These are phyloP conservation scores for Numida meleagris DNA, from an alignment of 2,113 vertebrate species.

Conservation along the genomic window DNA sequence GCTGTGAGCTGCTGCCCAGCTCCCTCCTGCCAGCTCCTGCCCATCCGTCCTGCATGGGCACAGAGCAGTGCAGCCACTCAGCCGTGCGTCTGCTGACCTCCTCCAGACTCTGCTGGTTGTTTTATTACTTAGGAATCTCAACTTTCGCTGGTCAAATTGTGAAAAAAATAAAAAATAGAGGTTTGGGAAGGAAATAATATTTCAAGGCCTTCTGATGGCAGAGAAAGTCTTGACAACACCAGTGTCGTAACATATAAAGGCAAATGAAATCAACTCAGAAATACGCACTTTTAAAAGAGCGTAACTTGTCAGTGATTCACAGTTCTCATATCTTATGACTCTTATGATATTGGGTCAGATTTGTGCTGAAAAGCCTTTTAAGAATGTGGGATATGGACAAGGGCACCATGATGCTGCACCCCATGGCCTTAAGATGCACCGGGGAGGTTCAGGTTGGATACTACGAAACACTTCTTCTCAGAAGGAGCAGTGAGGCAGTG, in stretches of 20 bases:
- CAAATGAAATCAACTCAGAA: background rate
- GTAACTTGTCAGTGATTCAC: background rate
- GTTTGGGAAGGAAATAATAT: background rate
- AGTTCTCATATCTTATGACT: background rate
- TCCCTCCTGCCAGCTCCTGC: background rate
- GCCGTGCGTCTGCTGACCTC: background rate
- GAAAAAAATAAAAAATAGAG: background rate
- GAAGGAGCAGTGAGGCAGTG: too few species aligned
- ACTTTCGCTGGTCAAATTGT: background rate
- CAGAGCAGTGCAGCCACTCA: fast-evolving
- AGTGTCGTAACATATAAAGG: background rate
- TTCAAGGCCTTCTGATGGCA: background rate
- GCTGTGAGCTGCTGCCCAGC: background rate
- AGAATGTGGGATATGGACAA: background rate
- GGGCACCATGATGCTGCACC: background rate
- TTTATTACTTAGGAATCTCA: background rate
- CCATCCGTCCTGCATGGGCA: background rate
- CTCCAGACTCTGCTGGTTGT: background rate
- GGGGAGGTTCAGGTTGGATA: too few species aligned
- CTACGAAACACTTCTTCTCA: too few species aligned
- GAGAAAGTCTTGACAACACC: background rate
- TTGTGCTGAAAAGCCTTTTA: background rate
- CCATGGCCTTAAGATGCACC: background rate
- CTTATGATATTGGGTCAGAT: background rate
- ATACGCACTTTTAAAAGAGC: fast-evolving